These are phyloP conservation scores for Pseudonaja textilis DNA, from an alignment of 2,113 vertebrate species.

Conservation along the genomic window DNA sequence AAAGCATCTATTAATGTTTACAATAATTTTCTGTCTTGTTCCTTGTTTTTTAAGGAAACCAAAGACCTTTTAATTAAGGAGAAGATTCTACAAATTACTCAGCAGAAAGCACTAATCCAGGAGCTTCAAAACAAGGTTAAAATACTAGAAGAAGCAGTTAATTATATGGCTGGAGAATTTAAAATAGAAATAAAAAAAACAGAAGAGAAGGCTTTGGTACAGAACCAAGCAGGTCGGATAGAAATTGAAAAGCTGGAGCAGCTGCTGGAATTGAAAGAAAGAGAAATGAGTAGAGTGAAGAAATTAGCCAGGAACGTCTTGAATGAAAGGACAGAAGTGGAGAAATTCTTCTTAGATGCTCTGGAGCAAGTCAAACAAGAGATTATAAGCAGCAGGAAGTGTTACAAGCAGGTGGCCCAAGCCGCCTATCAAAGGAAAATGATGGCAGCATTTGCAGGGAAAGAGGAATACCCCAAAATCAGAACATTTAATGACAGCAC, in stretches of 20 bases:
- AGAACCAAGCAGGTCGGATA: constrained; percentile 60
- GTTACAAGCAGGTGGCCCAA: constrained; percentile 75
- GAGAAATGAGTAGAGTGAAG: constrained; percentile 79
- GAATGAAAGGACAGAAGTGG: constrained; percentile 79
- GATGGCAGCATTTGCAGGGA: constrained; percentile 73
- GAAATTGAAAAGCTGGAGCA: constrained; percentile 80
- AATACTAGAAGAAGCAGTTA: constrained; percentile 70
- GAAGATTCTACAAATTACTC: constrained; percentile 69
- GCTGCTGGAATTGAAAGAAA: constrained; percentile 73
- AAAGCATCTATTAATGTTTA: constrained; percentile 9
- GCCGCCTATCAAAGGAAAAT: constrained; percentile 73
- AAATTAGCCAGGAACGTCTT: constrained; percentile 73
- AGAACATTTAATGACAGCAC: constrained; percentile 77
- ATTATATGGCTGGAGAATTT: constrained; percentile 57
- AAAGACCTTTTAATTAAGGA: constrained; percentile 72
- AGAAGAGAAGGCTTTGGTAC: constrained; percentile 48
- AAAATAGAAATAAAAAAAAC: constrained; percentile 57
- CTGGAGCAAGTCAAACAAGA: constrained; percentile 79
- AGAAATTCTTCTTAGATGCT: constrained; percentile 81
- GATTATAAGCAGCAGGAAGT: constrained; percentile 70
- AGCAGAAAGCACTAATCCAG: constrained; percentile 69
- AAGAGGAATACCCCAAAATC: constrained; percentile 76
- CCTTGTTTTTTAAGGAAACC: constrained; percentile 69
- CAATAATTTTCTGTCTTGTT: constrained; percentile 27
- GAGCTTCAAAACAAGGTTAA: constrained; percentile 69